A percentile compares a stretch with the other conserved stretches of the same genome.
Conservation (phyloP, 2,113 vertebrate species). For the Corvus moneduloides region DNA sequence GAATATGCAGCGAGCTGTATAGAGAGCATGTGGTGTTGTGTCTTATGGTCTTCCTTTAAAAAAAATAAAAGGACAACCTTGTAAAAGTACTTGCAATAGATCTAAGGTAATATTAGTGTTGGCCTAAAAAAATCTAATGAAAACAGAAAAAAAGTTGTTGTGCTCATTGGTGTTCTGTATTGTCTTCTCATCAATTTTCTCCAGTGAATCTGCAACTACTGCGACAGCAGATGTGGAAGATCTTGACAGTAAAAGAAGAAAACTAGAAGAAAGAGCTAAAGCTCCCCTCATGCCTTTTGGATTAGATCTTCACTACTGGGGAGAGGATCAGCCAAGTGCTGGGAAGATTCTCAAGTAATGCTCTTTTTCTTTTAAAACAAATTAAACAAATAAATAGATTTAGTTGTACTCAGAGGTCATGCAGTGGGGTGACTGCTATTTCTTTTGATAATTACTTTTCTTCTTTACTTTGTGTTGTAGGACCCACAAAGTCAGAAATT, state of each 20-base stretch:
- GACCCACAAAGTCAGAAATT: conserved; percentile 31
- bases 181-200: conserved; percentile 28
- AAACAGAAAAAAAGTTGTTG: neutral
- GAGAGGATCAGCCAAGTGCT: conserved; percentile 80
- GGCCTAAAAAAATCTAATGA: neutral
- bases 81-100: neutral
- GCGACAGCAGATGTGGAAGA: neutral
- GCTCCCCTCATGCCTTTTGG: conserved; percentile 88
- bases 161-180: neutral
- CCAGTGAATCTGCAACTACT: neutral
- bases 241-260: conserved; percentile 10
- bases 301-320: conserved; percentile 91
- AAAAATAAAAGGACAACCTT: neutral
- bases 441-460: conserved; percentile 47
- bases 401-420: conserved; percentile 17
- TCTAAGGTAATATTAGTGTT: neutral
- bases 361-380: conserved; percentile 38
- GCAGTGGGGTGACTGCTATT: neutral
- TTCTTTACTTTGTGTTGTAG: neutral
- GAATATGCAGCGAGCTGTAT: neutral
- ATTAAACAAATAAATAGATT: conserved; percentile 48
- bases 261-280: conserved; percentile 61
- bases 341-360: conserved; percentile 89
- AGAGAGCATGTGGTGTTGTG: neutral
- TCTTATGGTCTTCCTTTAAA: neutral